Base-by-base conservation (phyloP, 2,888 invertebrate species). In the Blastobasis lacticolella region DNA sequence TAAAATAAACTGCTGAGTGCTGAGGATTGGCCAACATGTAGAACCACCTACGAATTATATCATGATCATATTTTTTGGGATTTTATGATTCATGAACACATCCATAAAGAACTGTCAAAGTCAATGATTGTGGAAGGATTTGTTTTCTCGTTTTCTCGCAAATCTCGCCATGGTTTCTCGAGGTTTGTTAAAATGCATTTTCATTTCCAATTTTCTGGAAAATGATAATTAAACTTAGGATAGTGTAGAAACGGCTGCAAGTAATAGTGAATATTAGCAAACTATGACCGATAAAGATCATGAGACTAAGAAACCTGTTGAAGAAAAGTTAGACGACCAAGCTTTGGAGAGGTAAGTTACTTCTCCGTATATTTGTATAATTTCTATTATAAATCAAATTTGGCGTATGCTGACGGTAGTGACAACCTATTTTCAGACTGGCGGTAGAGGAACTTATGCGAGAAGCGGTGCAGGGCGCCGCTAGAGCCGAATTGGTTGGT, bases 401-500 rank as follows among this genome's bases (percentile, higher is more conserved):
- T 49, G 47, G 3, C 37, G 44, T 45, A 46, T 42, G 10, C 40
- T 52, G 42, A 46, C 48, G 42, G 10, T 47, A 38, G 45, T 46
- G 3, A 23, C 40, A 40, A 40, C 45, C 50, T 37, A 45, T 51
- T 73, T 77, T 52, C 65, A 90, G 90, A 69, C 70, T 89, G 68
- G 92, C 92, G 8, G 87, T 89, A 46, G 90, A 90, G 66, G 91
- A 91, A 72, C 78, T 92, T 48, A 75, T 91, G 57, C 81, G 88
- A 54, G 91, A 91, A 73, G 90, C 91, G 8, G 88, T 90, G 44
- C 88, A 89, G 69, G 90, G 90, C 50, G 90, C 90, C 48, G 90
- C 90, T 46, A 80, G 91, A 74, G 90, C 91, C 41, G 89, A 90
- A 75, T 81, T 90, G 54, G 81, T 89, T 53, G 92, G 92, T 40